Base-by-base conservation (phyloP, 64 coral and sea anemone genomes). In the Montipora cactus region DNA sequence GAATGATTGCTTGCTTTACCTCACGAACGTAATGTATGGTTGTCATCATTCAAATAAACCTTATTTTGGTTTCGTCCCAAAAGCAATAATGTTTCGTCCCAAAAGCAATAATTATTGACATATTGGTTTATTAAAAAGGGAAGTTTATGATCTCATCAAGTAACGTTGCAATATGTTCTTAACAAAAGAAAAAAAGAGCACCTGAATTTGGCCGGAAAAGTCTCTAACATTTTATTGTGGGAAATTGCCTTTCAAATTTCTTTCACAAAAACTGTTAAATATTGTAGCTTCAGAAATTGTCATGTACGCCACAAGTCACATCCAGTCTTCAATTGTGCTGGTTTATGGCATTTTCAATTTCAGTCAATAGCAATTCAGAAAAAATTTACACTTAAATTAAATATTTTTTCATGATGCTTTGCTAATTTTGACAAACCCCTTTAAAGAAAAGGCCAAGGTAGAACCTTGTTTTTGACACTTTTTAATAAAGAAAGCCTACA, bases 141-240 rank as follows among this genome's bases (percentile, higher is more conserved):
- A 86, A 71, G 44, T 86, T 86, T 19, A 49, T 71, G 44, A 70
- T 66, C 48, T 49, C 16, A 69, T 86, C 45, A 71, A 71, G 18
- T 46, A 71, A 16, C 20, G 47, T 50, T 81, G 44, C 82, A 86
- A 37, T 70, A 67, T 21, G 46, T 86, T 50, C 14, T 86, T 11
- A 71, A 86, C 49, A 71, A 86, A 84, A 48, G 13, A 18, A 67
- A 84, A 67, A 47, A 25, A 10, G 20, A 69, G 18, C 82, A 86
- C 82, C 82, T 86, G 82, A 86, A 70, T 70, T 71, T 46, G 19
- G 47, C 82, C 82, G 82, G 82, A 72, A 86, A 86, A 45, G 62
- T 86, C 71, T 71, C 64, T 64, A 86, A 86, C 68, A 51, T 86
- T 48, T 13, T 86, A 71, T 70, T 86, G 82, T 71, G 66, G 82